A percentile compares a stretch with the other conserved stretches of the same genome.
These are phyloP conservation scores for Oxygymnocypris stewartii DNA, from an alignment of 2,113 vertebrate species.

Conservation along the genomic window DNA sequence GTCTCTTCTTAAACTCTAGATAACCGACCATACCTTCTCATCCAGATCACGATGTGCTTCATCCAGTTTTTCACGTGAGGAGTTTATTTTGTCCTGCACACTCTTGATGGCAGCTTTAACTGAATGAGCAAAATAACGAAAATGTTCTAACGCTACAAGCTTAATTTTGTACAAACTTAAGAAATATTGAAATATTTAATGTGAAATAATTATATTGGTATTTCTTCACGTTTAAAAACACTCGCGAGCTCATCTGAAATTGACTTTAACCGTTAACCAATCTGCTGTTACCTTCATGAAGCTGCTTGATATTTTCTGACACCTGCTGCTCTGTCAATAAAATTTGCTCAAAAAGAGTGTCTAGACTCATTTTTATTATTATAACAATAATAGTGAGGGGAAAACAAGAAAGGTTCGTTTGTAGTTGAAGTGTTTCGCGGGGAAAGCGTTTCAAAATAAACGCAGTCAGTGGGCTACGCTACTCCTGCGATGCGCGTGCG, in stretches of 20 bases:
- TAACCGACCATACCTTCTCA: conserved; percentile 71
- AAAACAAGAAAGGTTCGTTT: not conserved
- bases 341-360: conserved; percentile 74
- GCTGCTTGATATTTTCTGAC: conserved; percentile 70
- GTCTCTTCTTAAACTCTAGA: not conserved
- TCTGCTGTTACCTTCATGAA: conserved; percentile 76
- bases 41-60: conserved; percentile 72
- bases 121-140: conserved; percentile 62
- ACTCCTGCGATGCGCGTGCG: not conserved
- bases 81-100: conserved; percentile 73
- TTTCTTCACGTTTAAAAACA: not conserved
- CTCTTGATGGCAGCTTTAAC: conserved; percentile 75
- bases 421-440: not conserved
- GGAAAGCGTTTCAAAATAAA: not conserved
- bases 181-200: not conserved
- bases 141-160: not conserved
- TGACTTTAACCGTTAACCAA: not conserved
- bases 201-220: not conserved
- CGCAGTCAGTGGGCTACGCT: not conserved
- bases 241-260: not conserved
- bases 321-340: conserved; percentile 64
- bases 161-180: not conserved
- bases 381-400: not conserved
- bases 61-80: conserved; percentile 65
- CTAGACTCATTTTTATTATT: conserved; percentile 76